Evolutionary conservation across 1,140 invertebrate genomes (phyloP), one percentile per base, ranked within the genome.

Genomic region (Carposina sasakii): DNA sequence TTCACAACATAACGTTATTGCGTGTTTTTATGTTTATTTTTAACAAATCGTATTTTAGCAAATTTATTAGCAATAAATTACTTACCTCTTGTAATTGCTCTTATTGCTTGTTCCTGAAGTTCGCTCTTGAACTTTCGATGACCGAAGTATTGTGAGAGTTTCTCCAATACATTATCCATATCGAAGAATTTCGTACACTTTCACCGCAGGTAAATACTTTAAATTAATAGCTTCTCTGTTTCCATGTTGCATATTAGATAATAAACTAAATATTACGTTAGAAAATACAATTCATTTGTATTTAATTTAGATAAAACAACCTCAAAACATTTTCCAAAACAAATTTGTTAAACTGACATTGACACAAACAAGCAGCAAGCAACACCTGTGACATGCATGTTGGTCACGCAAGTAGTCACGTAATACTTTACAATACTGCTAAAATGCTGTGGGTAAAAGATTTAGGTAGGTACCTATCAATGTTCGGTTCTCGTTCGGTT

Each of bases 121-220:
- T 86, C 79, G 71, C 85, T 86, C 81, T 87, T 87, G 57, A 87
- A 88, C 52, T 79, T 82, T 58, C 77, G 67, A 64, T 87, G 85
- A 45, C 86, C 86, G 82, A 88, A 88, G 77, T 74, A 85, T 71
- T 86, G 64, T 13, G 68, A 61, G 33, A 81, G 57, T 73, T 79
- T 79, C 36, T 81, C 74, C 44, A 68, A 75, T 68, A 79, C 60
- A 62, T 67, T 79, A 75, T 83, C 77, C 79, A 81, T 83, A 30
- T 46, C 57, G 55, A 52, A 50, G 21, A 34, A 30, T 23, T 40
- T 48, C 37, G 41, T 15, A 43, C 28, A 39, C 44, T 5, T 39
- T 30, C 24, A 57, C 52, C 41, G 64, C 57, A 58, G 60, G 53
- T 66, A 61, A 33, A 37, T 37, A 45, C 19, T 40, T 40, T 37